Base-by-base conservation (phyloP, 2,888 invertebrate genomes). In the Hirtodrosophila cameraria region DNA sequence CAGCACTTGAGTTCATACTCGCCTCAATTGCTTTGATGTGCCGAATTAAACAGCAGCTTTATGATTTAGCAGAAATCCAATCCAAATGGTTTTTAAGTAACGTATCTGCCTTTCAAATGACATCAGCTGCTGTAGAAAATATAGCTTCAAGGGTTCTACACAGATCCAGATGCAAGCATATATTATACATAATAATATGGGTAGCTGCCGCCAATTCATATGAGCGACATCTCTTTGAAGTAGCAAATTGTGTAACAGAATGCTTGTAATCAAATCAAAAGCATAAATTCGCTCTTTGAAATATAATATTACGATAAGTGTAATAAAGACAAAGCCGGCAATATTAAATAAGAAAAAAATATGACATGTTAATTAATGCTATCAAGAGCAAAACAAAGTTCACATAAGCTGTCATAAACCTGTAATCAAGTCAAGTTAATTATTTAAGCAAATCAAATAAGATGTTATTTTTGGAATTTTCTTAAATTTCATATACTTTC, bases 281-380 rank as follows among this genome's bases (percentile, higher is more conserved):
- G 33, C 28, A 8, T 18, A 46, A 23, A 48, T 52, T 28, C 50
- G 46, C n/a, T 23, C 23, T 53, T 63, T 49, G 54, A 61, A 38
- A 52, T 43, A 63, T 50, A 11, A 25, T 8, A 33, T n/a, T 6
- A 20, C 23, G 15, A 62, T 61, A 58, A 58, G 46, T 46, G 62
- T 28, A 48, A 11, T 61, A 9, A 16, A 30, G 16, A 8, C 28
- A n/a, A 6, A 25, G 18, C 13, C 30, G 16, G 25, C 6, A 16
- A n/a, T 28, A 13, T 2, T 5, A 25, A 36, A 8, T 12, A 30
- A 38, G 30, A 61, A 25, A 36, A 8, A 13, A 30, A 38, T 36
- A 61, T 38, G 18, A 13, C 23, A 62, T 61, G 48, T 61, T 61
- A 20, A 60, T 58, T 31, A 36, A 61, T 42, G 60, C 18, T 15